A percentile compares a stretch with the other conserved stretches of the same genome.
These are phyloP conservation scores for Altica lythri DNA, from an alignment of 2,888 invertebrate genomes.

Conservation along the genomic window DNA sequence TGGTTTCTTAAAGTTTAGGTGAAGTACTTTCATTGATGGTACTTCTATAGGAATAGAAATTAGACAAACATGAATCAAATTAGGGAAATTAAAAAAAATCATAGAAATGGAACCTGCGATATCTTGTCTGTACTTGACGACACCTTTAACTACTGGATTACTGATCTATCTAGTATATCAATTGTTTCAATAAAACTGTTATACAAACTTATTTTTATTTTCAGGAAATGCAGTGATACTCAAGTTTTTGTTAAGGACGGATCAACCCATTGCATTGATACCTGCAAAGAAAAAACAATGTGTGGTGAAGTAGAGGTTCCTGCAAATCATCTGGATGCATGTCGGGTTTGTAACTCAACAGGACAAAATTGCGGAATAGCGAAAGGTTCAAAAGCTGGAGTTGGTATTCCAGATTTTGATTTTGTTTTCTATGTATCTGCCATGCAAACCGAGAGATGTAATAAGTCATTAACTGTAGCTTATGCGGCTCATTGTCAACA, in stretches of 20 bases:
- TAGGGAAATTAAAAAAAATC: too few species aligned
- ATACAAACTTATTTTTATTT: too few species aligned
- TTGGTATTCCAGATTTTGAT: slow-evolving; percentile 81
- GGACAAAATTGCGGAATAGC: slow-evolving; percentile 78
- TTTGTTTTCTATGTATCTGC: slow-evolving; percentile 98
- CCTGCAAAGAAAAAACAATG: slow-evolving; percentile 82
- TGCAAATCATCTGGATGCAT: slow-evolving; percentile 90
- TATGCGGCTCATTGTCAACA: slow-evolving; percentile 99
- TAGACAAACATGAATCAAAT: too few species aligned
- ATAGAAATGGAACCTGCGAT: too few species aligned
- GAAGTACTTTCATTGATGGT: too few species aligned
- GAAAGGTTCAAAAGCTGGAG: slow-evolving; percentile 61
- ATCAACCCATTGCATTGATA: slow-evolving; percentile 84
- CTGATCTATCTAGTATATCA: too few species aligned
- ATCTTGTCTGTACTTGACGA: too few species aligned
- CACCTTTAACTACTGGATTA: too few species aligned
- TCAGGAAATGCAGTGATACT: slow-evolving; percentile 85
- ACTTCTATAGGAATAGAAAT: too few species aligned
- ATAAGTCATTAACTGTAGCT: slow-evolving; percentile 88
- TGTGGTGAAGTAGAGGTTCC: slow-evolving; percentile 97
- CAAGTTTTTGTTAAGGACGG: slow-evolving; percentile 86
- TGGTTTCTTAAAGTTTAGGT: too few species aligned
- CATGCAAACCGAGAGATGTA: slow-evolving; percentile 89
- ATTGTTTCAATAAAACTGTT: too few species aligned
- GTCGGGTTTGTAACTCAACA: slow-evolving; percentile 84